phyloP scores from a whole-genome alignment of 2,888 invertebrate species.

The Blastobasis lacticolella region DNA sequence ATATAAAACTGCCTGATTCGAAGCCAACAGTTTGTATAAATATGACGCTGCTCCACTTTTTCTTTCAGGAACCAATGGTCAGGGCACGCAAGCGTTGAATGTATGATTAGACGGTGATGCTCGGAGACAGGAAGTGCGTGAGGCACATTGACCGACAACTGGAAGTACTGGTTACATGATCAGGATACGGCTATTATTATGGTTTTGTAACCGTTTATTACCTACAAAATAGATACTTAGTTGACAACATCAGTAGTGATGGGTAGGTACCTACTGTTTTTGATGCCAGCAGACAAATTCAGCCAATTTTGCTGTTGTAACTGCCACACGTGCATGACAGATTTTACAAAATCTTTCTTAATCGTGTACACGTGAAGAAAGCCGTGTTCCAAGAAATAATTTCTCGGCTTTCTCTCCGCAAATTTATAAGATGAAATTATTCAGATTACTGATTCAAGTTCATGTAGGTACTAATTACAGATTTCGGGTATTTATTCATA shows the following conservation, averaged over 20 bases:
- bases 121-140: conserved; percentile 28
- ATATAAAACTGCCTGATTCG: conserved; percentile 17
- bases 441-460: too few relatives aligned
- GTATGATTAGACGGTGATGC: conserved; percentile 35
- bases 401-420: too few relatives aligned
- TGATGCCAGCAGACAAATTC: too few relatives aligned
- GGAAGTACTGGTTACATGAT: conserved; percentile 21
- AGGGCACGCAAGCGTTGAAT: conserved; percentile 43
- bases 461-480: too few relatives aligned
- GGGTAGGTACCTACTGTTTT: too few relatives aligned
- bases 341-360: too few relatives aligned
- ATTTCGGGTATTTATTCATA: too few relatives aligned
- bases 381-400: too few relatives aligned
- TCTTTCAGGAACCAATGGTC: conserved; percentile 46
- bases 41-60: conserved; percentile 59
- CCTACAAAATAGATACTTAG: neutral
- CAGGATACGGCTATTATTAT: conserved; percentile 18
- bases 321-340: too few relatives aligned
- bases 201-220: neutral
- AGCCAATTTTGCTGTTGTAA: too few relatives aligned
- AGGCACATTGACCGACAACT: conserved; percentile 26
- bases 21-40: conserved; percentile 38
- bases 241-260: neutral
- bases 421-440: too few relatives aligned
- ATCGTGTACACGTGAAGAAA: too few relatives aligned